Percentiles rank a stretch among this genome's conserved stretches.
These are phyloP conservation scores for Galago senegalensis DNA, from an alignment of 2,797 vertebrate genomes.

Conservation along the genomic window DNA sequence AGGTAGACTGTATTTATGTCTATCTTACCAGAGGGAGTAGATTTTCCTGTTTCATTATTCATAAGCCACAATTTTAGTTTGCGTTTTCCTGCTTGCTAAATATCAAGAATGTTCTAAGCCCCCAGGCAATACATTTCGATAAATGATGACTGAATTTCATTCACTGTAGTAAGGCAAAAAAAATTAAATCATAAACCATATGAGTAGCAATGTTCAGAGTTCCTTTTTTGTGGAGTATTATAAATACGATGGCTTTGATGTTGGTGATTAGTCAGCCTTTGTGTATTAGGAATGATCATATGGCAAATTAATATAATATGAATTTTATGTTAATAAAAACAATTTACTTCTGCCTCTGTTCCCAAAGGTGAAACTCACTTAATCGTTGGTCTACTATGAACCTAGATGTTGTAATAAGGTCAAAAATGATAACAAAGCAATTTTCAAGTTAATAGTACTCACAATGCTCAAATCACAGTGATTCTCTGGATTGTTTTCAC, in stretches of 20 bases:
- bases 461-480: not conserved
- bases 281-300: conserved; percentile 29
- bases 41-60: conserved; percentile 82
- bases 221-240: not conserved
- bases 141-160: conserved; percentile 73
- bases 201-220: not conserved
- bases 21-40: conserved; percentile 67
- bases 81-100: conserved; percentile 74
- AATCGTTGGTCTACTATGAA: not conserved
- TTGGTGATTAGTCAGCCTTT: conserved; percentile 7
- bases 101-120: conserved; percentile 72
- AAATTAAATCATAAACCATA: conserved; percentile 44
- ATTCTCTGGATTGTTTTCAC: conserved; percentile 84
- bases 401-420: conserved; percentile 41
- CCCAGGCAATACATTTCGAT: conserved; percentile 37
- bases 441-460: conserved; percentile 29
- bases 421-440: conserved; percentile 51
- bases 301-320: conserved; percentile 56
- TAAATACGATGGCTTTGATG: conserved; percentile 20
- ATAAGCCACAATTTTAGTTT: conserved; percentile 71
- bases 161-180: conserved; percentile 25
- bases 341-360: not conserved
- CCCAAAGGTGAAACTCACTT: conserved; percentile 50
- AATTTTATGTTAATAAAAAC: conserved; percentile 36
- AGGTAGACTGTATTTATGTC: conserved; percentile 74